Evolutionary conservation across 1,140 invertebrate species (phyloP), one percentile per base, ranked within the genome.

Genomic region (Bombus soroeensis): DNA sequence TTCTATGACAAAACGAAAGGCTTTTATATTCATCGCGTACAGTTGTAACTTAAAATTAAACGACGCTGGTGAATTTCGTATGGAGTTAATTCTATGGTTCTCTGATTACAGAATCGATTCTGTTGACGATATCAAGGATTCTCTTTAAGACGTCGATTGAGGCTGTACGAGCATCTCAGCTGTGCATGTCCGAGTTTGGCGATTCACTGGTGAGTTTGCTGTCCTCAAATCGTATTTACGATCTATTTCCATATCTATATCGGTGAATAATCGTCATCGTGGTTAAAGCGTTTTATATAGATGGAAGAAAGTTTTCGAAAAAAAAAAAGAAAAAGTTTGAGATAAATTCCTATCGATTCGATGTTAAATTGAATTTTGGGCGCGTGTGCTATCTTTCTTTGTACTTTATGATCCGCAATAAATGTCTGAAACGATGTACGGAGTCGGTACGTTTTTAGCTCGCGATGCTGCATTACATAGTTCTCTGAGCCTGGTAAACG

Each of bases 111-210:
- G 88, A 6, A 64, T 68, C 81, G 10, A 78, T 66, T 59, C 76
- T 72, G 80, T 62, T 34, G n/a, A 12, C 77, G 68, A 53, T 22
- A 57, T 75, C 62, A 77, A 78, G 66, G 73, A 89, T 87, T 71
- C 53, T 12, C 34, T 70, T 59, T 70, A 53, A 86, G 43, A 68
- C 41, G 37, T 13, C n/a, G 74, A 85, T 74, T 8, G 47, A 25
- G 3, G 66, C n/a, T 47, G 68, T 41, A 47, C 34, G 39, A n/a
- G 77, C 57, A 41, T 41, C 8, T 76, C 80, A 62, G 57, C 70
- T 34, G 89, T 90, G 88, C 68, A 89, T 90, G 88, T 87, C 32
- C 85, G 53, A 81, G 74, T 71, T 83, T 53, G 71, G 32, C 66
- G 84, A 89, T 83, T 76, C 77, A 28, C 37, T 64, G 74, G 89